Evolutionary conservation across 2,113 vertebrate species (phyloP), one percentile per base, ranked within the genome.

Genomic region (Trogon surrucura): DNA sequence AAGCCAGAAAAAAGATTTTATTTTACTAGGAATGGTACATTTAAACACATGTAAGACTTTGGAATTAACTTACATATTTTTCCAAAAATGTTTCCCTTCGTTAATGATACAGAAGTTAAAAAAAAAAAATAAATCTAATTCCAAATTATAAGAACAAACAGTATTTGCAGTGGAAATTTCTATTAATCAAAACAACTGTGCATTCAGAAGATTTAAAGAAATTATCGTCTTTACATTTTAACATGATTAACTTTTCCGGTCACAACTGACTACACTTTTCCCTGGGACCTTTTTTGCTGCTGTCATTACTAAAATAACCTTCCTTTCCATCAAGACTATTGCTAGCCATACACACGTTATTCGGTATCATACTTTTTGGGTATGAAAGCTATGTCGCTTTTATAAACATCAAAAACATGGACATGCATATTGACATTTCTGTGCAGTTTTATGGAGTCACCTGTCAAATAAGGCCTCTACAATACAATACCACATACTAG

Each of bases 11-110:
- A 96, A 96, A 96, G 80, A 75, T 92, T 96, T 95, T 96, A 97
- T 97, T 97, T 94, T 91, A 96, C 94, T 96, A 97, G 96, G 96
- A 97, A 96, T 91, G 93, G 89, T 97, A 97, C 97, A 96, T 94
- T 97, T 95, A 96, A 96, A 96, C 96, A 95, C 95, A 96, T 3
- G 26, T 96, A 97, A 96, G 93, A 95, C 96, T 97, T 96, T 60
- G 89, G 89, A 91, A 88, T 91, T 97, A 96, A 95, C 91, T 97
- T 97, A 97, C 96, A 94, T 77, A 85, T 80, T 96, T 94, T 90
- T 77, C 89, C 60, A 88, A 97, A 95, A 96, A 93, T 20, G 11
- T 25, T 93, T 96, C 95, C 95, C 95, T 95, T 97, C 82, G 95
- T 97, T 78, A 94, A 92, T 19, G 17, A 96, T 92, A 93, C 89